Conservation (phyloP, 2,888 invertebrate species). For the Diogma glabrata region DNA sequence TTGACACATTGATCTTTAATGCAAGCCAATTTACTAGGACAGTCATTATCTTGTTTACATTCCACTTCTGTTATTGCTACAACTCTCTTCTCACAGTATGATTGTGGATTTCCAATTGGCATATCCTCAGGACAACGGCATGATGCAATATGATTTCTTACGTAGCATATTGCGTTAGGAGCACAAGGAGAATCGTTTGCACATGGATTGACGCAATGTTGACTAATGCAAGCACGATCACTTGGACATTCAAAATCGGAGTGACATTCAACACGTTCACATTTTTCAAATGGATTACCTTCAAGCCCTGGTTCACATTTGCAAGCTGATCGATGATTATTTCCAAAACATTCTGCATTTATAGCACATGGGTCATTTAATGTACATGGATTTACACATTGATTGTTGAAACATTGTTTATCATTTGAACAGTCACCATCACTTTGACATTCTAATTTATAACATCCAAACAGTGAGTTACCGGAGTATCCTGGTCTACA, state of each 20-base stretch:
- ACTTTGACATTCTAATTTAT: conserved; percentile 68
- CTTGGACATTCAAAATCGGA: conserved; percentile 67
- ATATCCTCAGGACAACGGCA: conserved; percentile 73
- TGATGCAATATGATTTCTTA: conserved; percentile 65
- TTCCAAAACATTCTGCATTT: conserved; percentile 74
- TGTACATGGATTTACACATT: conserved; percentile 71
- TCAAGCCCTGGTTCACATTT: conserved; percentile 63
- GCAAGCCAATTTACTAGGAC: conserved; percentile 70
- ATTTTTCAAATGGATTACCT: conserved; percentile 71
- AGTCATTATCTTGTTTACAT: conserved; percentile 67
- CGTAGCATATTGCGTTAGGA: conserved; percentile 68
- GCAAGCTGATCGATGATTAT: conserved; percentile 67
- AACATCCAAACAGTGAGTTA: conserved; percentile 71
- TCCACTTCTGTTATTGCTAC: conserved; percentile 45
- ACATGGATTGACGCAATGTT: conserved; percentile 72
- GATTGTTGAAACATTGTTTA: conserved; percentile 70
- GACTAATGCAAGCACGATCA: conserved; percentile 57
- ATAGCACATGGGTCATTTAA: conserved; percentile 69
- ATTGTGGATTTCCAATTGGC: conserved; percentile 68
- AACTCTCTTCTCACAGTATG: conserved; percentile 50
- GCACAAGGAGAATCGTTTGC: conserved; percentile 60
- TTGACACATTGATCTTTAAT: conserved; percentile 65
- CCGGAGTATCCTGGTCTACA: conserved; percentile 75
- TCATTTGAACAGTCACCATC: conserved; percentile 71
- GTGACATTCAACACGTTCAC: conserved; percentile 67